Conservation (phyloP, 2,113 vertebrate species). For the Procavia capensis region DNA sequence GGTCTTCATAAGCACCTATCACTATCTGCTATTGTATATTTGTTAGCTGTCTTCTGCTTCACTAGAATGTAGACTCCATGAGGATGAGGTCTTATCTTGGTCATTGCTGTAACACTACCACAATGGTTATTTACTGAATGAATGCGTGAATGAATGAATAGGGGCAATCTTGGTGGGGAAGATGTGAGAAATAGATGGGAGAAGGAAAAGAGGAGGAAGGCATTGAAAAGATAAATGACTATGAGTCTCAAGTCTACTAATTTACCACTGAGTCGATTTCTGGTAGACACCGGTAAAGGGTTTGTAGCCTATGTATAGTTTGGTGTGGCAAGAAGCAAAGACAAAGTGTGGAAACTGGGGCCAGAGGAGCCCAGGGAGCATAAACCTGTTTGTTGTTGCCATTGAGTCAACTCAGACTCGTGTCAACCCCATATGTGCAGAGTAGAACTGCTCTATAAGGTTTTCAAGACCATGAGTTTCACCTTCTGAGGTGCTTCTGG, state of each 20-base stretch:
- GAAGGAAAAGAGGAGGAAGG: slow-evolving; percentile 14
- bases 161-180: neutral
- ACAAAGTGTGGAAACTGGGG: slow-evolving; percentile 32
- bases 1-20: slow-evolving; percentile 5
- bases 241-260: neutral
- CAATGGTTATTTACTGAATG: slow-evolving; percentile 24
- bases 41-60: slow-evolving; percentile 14
- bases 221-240: neutral
- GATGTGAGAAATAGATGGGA: neutral
- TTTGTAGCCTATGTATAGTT: neutral
- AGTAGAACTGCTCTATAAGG: too few relatives aligned
- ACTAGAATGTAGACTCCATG: neutral
- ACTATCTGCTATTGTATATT: neutral
- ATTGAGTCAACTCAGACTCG: too few relatives aligned
- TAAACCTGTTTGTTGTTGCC: neutral
- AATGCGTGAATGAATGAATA: slow-evolving; percentile 11
- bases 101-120: neutral
- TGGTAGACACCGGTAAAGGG: neutral
- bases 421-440: too few relatives aligned
- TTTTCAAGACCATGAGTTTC: too few relatives aligned
- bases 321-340: slow-evolving; percentile 45
- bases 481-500: too few relatives aligned
- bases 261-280: slow-evolving; percentile 16
- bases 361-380: neutral
- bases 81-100: neutral